Conservation (phyloP, 2,113 vertebrate genomes). For the Rhinichthys klamathensis region DNA sequence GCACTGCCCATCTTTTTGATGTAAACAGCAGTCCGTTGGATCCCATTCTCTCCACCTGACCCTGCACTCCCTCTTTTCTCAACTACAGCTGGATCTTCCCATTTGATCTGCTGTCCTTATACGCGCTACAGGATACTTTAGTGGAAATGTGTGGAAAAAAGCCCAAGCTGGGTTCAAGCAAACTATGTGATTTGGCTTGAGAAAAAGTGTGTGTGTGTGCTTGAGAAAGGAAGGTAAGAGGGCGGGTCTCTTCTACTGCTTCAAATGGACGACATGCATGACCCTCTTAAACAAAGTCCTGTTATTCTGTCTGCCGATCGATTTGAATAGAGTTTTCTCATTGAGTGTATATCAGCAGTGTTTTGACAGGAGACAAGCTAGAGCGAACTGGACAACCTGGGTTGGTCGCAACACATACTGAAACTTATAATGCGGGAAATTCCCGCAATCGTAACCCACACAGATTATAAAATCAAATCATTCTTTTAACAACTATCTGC, state of each 20-base stretch:
- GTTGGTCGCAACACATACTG: too few species aligned
- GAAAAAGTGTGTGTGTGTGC: background rate
- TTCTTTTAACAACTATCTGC: too few species aligned
- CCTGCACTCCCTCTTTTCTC: constrained; percentile 48
- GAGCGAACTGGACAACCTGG: background rate
- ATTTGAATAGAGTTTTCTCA: constrained; percentile 63
- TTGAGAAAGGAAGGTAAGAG: constrained; percentile 16
- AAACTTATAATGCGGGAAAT: too few species aligned
- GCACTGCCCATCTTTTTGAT: constrained; percentile 71
- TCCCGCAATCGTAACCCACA: too few species aligned
- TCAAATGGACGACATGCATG: constrained; percentile 61
- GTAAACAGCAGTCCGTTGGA: constrained; percentile 62
- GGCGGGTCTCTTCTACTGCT: constrained; percentile 40
- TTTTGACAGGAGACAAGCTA: constrained; percentile 65
- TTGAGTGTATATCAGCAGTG: constrained; percentile 19
- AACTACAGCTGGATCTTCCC: constrained; percentile 46
- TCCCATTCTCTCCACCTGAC: constrained; percentile 48
- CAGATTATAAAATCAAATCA: too few species aligned
- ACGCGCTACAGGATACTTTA: constrained; percentile 36
- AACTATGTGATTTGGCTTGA: constrained; percentile 53
- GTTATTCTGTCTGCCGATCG: constrained; percentile 56
- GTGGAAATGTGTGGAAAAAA: constrained; percentile 66
- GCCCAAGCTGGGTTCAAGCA: constrained; percentile 64
- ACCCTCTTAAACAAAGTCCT: constrained; percentile 65
- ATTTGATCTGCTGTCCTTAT: constrained; percentile 52